Evolutionary conservation across 1,140 invertebrate species (phyloP).

Genomic region (Teleogryllus occipitalis): DNA sequence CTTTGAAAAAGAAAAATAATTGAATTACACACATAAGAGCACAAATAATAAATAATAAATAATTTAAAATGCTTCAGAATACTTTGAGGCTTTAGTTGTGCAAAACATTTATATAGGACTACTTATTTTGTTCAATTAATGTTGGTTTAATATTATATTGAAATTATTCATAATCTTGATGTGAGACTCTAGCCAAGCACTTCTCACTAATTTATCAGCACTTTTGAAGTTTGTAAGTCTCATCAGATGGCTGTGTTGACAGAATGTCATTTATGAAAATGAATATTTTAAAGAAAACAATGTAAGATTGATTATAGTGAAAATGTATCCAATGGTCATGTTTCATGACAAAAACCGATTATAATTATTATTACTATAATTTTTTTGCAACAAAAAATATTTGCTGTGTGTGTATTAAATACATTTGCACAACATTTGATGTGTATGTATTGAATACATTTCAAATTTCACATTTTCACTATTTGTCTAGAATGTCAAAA

Average conservation of each 20-base stretch:
- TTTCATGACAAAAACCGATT: too few species aligned
- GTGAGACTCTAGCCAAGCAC: not conserved
- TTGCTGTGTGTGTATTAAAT: too few species aligned
- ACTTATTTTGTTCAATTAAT: not conserved
- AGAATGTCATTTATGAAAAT: not conserved
- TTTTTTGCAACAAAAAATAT: too few species aligned
- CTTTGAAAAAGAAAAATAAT: not conserved
- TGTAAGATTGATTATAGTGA: too few species aligned
- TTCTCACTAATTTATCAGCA: not conserved
- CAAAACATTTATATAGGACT: not conserved
- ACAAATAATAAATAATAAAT: not conserved
- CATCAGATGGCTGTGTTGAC: conserved; percentile 3
- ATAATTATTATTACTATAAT: too few species aligned
- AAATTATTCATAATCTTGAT: not conserved
- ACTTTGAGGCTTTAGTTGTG: not conserved
- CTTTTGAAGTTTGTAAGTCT: not conserved
- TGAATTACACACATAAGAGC: not conserved
- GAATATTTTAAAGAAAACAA: not conserved
- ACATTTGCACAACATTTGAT: too few species aligned
- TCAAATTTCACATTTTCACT: too few species aligned
- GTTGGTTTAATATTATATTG: not conserved
- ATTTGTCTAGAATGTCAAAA: too few species aligned
- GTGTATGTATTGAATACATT: too few species aligned
- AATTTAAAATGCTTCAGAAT: not conserved
- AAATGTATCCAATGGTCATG: too few species aligned